Base-by-base conservation (phyloP, 2,888 invertebrate species). In the Diachrysia chrysitis region DNA sequence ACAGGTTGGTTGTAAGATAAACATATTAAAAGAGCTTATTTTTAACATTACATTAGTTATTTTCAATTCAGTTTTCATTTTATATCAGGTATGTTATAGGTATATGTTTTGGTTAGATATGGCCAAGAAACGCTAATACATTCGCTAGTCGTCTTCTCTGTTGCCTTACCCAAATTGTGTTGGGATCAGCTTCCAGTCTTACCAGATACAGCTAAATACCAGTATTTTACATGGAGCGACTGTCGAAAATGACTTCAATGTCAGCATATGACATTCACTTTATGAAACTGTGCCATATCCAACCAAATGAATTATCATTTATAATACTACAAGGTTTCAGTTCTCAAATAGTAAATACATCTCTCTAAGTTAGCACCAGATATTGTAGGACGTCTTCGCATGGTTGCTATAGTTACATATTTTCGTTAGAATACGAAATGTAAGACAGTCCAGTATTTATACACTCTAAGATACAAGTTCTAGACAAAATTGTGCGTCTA, bases 401-500 rank as follows among this genome's bases (percentile, higher is more conserved):
- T 54, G 62, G 69, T 69, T 58, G 32, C 71, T 19, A 17, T 32
- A 12, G 37, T 51, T 61, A 61, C 17, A 29, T 59, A 10, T 35
- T 56, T 58, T 25, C 17, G 46, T 53, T 56, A 56, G 9, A 37
- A 60, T 68, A 48, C 56, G 17, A 57, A 54, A 12, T 37, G 57
- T 68, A 66, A 19, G 59, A 68, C 68, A 48, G 59, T 65, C 75
- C 78, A 77, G 63, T 71, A 61, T 77, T 71, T 68, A 69, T 67
- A 83, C 69, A 73, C 29, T 58, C 75, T 69, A 81, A 69, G 75
- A 66, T 56, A 42, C 42, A 71, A 55, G 63, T 68, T 64, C 56
- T 42, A 69, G 25, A 59, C 32, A 63, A 74, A 68, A 66, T 89
- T 91, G 91, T 91, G 90, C 90, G 90, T 83, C 83, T 70, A 79